A percentile compares a stretch with the other conserved stretches of the same genome.
These are phyloP conservation scores for Ctenomys sociabilis DNA, from an alignment of 2,113 vertebrate genomes.

Conservation along the genomic window DNA sequence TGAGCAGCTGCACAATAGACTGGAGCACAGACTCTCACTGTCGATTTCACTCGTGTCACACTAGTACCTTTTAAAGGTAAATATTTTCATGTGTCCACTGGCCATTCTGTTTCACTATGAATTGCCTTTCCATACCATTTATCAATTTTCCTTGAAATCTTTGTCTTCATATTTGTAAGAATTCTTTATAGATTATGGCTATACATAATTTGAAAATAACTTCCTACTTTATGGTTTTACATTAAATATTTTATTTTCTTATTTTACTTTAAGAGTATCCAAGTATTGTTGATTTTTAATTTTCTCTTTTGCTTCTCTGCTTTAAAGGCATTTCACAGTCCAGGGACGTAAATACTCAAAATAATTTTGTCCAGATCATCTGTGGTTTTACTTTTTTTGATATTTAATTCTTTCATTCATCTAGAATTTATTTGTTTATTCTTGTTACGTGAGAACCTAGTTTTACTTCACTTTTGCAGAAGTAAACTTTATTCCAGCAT, in stretches of 20 bases:
- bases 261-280: conserved; percentile 33
- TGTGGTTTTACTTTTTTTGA: not conserved
- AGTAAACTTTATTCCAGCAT: not conserved
- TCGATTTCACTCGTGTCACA: not conserved
- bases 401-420: not conserved
- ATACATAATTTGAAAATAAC: not conserved
- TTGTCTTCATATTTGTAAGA: not conserved
- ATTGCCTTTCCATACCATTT: not conserved
- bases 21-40: not conserved
- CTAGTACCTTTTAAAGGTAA: not conserved
- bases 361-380: not conserved
- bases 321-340: not conserved
- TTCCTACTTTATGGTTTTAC: not conserved
- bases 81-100: not conserved
- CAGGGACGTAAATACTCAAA: not conserved
- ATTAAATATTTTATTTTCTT: not conserved
- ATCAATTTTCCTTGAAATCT: not conserved
- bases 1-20: not conserved
- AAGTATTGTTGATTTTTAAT: not conserved
- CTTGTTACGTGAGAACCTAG: not conserved
- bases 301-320: not conserved
- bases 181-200: not conserved
- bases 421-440: conserved; percentile 10
- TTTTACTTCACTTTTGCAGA: conserved; percentile 30
- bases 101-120: not conserved